A percentile compares a stretch with the other conserved stretches of the same genome.
phyloP scores from a whole-genome alignment of 2,113 vertebrate genomes.

The Dromiciops gliroides region DNA sequence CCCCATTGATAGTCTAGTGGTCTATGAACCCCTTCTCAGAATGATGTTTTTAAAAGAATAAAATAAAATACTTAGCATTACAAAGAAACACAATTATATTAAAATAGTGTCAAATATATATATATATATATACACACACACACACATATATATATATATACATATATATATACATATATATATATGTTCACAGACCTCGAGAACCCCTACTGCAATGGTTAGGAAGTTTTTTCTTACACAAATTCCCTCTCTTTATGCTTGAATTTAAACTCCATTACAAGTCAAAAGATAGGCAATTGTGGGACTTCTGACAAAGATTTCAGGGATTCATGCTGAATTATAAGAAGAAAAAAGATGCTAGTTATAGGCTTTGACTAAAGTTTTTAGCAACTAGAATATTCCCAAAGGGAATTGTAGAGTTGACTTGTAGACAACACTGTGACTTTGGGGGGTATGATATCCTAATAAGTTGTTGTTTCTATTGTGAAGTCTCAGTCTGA shows the following conservation, averaged over 20 bases:
- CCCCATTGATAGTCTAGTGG: not conserved
- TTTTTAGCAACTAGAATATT: not conserved
- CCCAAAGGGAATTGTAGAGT: not conserved
- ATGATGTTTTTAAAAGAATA: not conserved
- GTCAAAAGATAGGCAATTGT: not conserved
- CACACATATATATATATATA: not conserved
- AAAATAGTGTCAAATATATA: not conserved
- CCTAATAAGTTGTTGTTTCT: not conserved
- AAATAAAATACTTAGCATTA: not conserved
- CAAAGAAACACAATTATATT: not conserved
- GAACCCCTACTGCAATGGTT: not conserved
- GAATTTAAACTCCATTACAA: not conserved
- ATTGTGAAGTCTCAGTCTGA: not conserved
- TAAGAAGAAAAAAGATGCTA: not conserved
- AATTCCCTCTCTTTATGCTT: not conserved
- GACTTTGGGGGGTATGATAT: not conserved
- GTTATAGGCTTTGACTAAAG: not conserved
- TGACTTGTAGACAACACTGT: not conserved
- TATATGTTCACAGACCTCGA: not conserved
- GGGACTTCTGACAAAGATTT: not conserved
- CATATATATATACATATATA: not conserved
- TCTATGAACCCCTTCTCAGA: not conserved
- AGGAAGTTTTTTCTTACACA: not conserved
- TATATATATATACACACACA: too few relatives aligned
- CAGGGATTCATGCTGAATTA: not conserved